Evolutionary conservation across 2,113 vertebrate genomes (phyloP).

Genomic region (Apaloderma vittatum): DNA sequence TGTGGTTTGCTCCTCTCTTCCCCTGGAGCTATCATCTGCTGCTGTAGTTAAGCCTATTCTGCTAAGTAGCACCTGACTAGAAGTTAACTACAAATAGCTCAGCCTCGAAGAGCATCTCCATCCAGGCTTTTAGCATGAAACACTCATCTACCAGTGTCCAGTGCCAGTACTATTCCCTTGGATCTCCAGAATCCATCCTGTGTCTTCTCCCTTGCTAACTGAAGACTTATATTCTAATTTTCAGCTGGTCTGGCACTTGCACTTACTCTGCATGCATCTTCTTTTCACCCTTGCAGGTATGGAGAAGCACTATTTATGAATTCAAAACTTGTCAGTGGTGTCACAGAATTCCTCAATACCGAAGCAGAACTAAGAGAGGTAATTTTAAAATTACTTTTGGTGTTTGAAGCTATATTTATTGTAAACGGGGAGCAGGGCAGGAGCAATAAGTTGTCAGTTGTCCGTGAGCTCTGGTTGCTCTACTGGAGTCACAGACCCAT

Average conservation of each 20-base stretch:
- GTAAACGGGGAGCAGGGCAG: background rate
- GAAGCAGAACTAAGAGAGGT: slow-evolving; percentile 94
- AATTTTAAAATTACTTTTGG: slow-evolving; percentile 46
- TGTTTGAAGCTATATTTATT: background rate
- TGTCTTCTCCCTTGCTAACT: background rate
- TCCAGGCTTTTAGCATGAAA: background rate
- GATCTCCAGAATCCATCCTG: background rate
- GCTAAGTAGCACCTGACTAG: background rate
- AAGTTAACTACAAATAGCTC: background rate
- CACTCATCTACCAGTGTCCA: background rate
- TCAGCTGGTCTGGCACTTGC: background rate
- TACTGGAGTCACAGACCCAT: rapidly evolving
- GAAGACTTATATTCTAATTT: background rate
- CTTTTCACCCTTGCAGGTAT: slow-evolving; percentile 82
- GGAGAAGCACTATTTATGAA: slow-evolving; percentile 99
- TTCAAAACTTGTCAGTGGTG: slow-evolving; percentile 95
- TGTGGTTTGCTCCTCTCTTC: background rate
- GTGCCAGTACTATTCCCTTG: background rate
- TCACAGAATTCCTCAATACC: slow-evolving; percentile 97
- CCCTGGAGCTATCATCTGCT: background rate
- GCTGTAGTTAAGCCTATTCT: background rate
- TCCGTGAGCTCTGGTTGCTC: background rate
- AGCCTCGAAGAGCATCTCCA: background rate
- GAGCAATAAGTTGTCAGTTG: background rate
- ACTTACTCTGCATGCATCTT: slow-evolving; percentile 4